Evolutionary conservation across 2,888 invertebrate species (phyloP).

Genomic region (Lithophane semibrunnea): DNA sequence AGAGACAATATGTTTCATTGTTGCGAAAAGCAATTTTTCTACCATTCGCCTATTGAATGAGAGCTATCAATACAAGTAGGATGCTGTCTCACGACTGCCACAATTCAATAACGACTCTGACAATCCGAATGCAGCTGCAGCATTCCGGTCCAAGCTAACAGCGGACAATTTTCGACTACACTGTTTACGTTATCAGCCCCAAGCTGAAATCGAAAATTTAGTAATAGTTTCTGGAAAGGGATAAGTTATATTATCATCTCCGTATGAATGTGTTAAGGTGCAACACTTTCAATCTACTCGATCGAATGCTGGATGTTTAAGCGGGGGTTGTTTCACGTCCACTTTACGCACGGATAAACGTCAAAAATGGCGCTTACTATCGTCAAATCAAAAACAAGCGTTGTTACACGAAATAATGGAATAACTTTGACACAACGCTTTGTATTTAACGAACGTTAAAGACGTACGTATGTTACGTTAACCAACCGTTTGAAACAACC

Average conservation of each 20-base stretch:
- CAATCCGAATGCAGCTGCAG: conserved; percentile 73
- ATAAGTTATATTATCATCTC: background rate
- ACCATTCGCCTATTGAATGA: conserved; percentile 59
- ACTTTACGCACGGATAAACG: too few relatives aligned
- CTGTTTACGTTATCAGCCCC: background rate
- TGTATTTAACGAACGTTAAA: too few relatives aligned
- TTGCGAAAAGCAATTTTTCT: conserved; percentile 80
- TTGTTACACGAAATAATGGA: too few relatives aligned
- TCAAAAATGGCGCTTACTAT: too few relatives aligned
- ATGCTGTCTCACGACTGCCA: conserved; percentile 78
- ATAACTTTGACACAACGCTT: too few relatives aligned
- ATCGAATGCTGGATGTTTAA: background rate
- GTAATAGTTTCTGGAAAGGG: background rate
- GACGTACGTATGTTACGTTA: too few relatives aligned
- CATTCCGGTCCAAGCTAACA: conserved; percentile 69
- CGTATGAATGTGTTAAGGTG: background rate
- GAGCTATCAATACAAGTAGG: conserved; percentile 73
- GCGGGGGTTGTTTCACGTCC: too few relatives aligned
- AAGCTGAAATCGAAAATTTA: background rate
- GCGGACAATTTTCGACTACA: conserved; percentile 42
- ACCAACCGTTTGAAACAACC: too few relatives aligned
- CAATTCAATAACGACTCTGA: conserved; percentile 83
- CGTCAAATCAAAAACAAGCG: too few relatives aligned
- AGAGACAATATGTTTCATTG: conserved; percentile 70
- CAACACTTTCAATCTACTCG: background rate